Percentiles rank a stretch among this genome's conserved stretches.
Conservation (phyloP, 2,888 invertebrate species). For the Diaperis boleti region DNA sequence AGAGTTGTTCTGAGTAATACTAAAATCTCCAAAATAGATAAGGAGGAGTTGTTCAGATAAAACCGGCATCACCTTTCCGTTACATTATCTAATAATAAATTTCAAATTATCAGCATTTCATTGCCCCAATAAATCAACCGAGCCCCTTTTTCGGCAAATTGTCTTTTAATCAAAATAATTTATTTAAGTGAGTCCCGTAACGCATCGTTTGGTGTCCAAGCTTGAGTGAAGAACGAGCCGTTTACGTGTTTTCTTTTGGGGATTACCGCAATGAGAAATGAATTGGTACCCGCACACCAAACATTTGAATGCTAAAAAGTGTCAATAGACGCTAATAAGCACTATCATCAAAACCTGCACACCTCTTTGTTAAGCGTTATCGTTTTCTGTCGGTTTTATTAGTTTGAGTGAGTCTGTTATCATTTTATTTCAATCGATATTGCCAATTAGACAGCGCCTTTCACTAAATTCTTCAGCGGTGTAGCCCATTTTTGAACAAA, state of each 20-base stretch:
- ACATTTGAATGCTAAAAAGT: neutral
- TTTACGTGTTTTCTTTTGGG: conserved; percentile 18
- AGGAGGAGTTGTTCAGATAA: no score
- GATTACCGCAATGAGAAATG: conserved; percentile 3
- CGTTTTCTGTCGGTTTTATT: neutral
- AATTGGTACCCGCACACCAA: no score
- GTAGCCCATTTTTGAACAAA: conserved; percentile 21
- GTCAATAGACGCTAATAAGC: conserved; percentile 7
- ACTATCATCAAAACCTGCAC: neutral
- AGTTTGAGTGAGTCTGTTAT: conserved; percentile 15
- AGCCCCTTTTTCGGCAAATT: no score
- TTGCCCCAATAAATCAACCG: no score
- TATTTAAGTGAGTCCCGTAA: neutral
- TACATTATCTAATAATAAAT: neutral
- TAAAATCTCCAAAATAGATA: neutral
- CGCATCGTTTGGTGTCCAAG: neutral
- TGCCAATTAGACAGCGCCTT: conserved; percentile 28
- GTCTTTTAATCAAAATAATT: neutral
- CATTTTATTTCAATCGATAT: conserved; percentile 22
- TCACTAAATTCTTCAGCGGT: conserved; percentile 28
- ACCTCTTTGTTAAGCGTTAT: conserved; percentile 5
- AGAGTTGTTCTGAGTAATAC: neutral
- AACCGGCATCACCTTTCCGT: no score
- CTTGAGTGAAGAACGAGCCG: conserved; percentile 3
- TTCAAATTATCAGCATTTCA: neutral